These are phyloP conservation scores for Atta colombica DNA, from an alignment of 1,140 invertebrate species.

Conservation along the genomic window DNA sequence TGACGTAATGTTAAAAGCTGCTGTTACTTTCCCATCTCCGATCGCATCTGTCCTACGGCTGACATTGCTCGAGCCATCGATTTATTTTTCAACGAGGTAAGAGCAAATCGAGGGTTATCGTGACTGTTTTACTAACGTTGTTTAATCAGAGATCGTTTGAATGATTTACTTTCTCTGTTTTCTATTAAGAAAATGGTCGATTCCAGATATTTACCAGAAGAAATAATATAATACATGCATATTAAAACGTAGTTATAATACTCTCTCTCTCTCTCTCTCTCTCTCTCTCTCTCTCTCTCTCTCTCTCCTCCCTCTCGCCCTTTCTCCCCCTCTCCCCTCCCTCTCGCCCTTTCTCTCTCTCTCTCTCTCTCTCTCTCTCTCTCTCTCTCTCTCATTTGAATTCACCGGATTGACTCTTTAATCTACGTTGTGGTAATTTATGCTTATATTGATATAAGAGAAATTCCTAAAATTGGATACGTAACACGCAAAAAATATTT, in stretches of 20 bases:
- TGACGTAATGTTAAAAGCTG: constrained; percentile 75
- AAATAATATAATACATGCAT: background rate
- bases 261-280: no score
- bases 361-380: no score
- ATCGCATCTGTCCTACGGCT: constrained; percentile 73
- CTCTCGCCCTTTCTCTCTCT: no score
- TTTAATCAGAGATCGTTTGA: constrained; percentile 70
- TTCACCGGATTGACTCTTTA: constrained; percentile 19
- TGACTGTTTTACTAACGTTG: constrained; percentile 65
- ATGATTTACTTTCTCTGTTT: constrained; percentile 66
- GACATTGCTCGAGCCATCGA: constrained; percentile 78
- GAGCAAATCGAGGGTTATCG: constrained; percentile 65
- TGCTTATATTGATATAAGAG: background rate
- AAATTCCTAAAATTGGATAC: constrained; percentile 18
- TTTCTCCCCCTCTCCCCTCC: no score
- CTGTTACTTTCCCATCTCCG: constrained; percentile 53
- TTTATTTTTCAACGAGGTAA: constrained; percentile 71
- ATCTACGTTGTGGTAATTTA: background rate
- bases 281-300: no score
- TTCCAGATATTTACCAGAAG: constrained; percentile 21
- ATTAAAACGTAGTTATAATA: background rate
- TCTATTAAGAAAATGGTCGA: constrained; percentile 31
- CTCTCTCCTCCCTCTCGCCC: no score
- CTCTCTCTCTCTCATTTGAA: no score
- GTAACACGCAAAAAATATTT: background rate